Percentiles rank a stretch among this genome's conserved stretches.
Conservation (phyloP, 1,140 invertebrate genomes). For the Pissodes strobi region DNA sequence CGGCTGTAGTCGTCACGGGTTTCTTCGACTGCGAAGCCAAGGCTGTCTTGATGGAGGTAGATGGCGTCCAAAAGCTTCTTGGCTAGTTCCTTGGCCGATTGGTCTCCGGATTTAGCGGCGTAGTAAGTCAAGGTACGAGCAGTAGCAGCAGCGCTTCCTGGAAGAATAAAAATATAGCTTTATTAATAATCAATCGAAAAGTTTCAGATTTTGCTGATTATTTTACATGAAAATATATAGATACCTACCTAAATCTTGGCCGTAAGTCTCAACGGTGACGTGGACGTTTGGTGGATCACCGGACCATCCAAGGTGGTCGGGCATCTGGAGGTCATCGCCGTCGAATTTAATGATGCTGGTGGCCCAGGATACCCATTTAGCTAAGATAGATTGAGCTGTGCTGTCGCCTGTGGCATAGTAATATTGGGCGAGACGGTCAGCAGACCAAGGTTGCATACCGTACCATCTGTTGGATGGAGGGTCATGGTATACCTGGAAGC, state of each 20-base stretch:
- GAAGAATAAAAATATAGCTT: background rate
- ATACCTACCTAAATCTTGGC: slow-evolving; percentile 23
- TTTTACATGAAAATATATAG: background rate
- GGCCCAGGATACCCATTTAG: slow-evolving; percentile 33
- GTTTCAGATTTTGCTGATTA: no score
- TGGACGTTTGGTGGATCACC: slow-evolving; percentile 32
- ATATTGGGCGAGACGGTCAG: slow-evolving; percentile 38
- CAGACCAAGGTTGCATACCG: slow-evolving; percentile 41
- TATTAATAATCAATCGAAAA: background rate
- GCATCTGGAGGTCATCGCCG: slow-evolving; percentile 23
- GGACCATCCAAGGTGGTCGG: slow-evolving; percentile 22
- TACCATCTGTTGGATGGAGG: slow-evolving; percentile 41
- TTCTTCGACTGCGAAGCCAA: slow-evolving; percentile 24
- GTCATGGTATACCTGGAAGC: slow-evolving; percentile 32
- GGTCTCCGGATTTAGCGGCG: slow-evolving; percentile 34
- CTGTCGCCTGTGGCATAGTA: slow-evolving; percentile 38
- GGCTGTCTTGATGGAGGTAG: slow-evolving; percentile 23
- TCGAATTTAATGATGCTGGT: slow-evolving; percentile 16
- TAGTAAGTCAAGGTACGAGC: slow-evolving; percentile 35
- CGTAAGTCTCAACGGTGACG: slow-evolving; percentile 17
- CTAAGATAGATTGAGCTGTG: slow-evolving; percentile 23
- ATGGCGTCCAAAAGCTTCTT: slow-evolving; percentile 35
- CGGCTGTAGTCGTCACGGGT: slow-evolving; percentile 20
- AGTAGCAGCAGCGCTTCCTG: slow-evolving; percentile 25
- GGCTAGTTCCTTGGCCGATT: slow-evolving; percentile 21